Evolutionary conservation across 2,113 vertebrate genomes (phyloP).

Genomic region (Neogale vison): DNA sequence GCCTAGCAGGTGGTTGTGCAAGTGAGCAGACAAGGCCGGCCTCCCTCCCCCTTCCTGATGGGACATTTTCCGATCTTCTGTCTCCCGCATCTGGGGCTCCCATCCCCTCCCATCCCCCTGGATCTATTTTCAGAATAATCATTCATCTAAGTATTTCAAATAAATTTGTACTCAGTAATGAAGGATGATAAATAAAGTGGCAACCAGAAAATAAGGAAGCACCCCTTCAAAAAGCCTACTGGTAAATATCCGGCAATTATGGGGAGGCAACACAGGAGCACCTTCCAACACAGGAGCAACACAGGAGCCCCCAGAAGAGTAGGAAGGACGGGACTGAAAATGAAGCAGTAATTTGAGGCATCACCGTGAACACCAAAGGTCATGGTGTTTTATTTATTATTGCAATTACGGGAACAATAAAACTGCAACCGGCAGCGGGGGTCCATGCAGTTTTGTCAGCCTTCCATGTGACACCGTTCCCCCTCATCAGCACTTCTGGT

Average conservation of each 20-base stretch:
- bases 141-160: background rate
- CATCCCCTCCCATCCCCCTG: background rate
- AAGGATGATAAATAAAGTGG: background rate
- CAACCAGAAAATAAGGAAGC: background rate
- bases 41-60: background rate
- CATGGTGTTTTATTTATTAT: slow-evolving; percentile 58
- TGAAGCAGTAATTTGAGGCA: slow-evolving; percentile 50
- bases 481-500: slow-evolving; percentile 66
- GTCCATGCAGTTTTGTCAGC: background rate
- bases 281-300: background rate
- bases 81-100: background rate
- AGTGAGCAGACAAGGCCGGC: background rate
- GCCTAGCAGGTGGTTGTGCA: background rate
- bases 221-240: background rate
- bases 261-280: background rate
- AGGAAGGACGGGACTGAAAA: background rate
- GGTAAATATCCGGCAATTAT: background rate
- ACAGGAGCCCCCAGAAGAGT: background rate
- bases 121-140: background rate
- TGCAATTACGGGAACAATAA: slow-evolving; percentile 66
- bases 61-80: background rate
- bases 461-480: background rate
- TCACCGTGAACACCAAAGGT: slow-evolving; percentile 29
- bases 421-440: slow-evolving; percentile 50
- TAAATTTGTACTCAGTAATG: background rate